These are phyloP conservation scores for Syritta pipiens DNA, from an alignment of 2,888 invertebrate genomes.

Conservation along the genomic window DNA sequence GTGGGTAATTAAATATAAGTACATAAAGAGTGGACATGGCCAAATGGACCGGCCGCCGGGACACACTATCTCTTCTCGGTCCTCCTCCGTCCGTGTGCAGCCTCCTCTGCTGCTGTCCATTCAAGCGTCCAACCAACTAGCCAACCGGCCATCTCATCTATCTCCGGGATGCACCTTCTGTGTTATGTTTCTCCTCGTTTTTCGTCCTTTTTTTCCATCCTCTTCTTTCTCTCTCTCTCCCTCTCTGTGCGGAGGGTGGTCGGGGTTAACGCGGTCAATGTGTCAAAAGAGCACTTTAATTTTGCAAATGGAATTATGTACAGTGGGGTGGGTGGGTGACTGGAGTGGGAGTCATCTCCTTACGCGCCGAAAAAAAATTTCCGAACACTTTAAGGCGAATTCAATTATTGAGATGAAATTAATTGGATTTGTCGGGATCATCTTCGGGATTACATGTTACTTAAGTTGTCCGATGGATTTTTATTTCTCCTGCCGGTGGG, in stretches of 20 bases:
- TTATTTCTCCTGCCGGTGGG: slow-evolving; percentile 3
- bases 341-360: slow-evolving; percentile 5
- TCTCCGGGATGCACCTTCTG: slow-evolving; percentile 65
- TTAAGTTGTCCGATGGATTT: slow-evolving; percentile 63
- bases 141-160: slow-evolving; percentile 65
- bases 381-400: slow-evolving; percentile 59
- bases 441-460: slow-evolving; percentile 64
- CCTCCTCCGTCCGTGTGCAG: slow-evolving; percentile 26
- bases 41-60: slow-evolving; percentile 54
- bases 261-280: slow-evolving; percentile 68
- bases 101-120: slow-evolving; percentile 64
- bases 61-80: slow-evolving; percentile 52
- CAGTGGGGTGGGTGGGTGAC: not conserved
- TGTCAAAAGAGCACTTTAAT: slow-evolving; percentile 70
- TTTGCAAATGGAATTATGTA: slow-evolving; percentile 67
- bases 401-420: slow-evolving; percentile 64
- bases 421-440: slow-evolving; percentile 65
- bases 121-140: slow-evolving; percentile 63
- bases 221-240: not conserved
- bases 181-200: slow-evolving; percentile 49
- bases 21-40: slow-evolving; percentile 67
- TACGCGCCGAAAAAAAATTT: slow-evolving; percentile 26
- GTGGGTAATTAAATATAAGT: slow-evolving; percentile 70
- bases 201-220: slow-evolving; percentile 12
- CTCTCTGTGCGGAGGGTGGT: slow-evolving; percentile 1